Base-by-base conservation (phyloP, 2,888 invertebrate genomes). In the Melieria omissa region DNA sequence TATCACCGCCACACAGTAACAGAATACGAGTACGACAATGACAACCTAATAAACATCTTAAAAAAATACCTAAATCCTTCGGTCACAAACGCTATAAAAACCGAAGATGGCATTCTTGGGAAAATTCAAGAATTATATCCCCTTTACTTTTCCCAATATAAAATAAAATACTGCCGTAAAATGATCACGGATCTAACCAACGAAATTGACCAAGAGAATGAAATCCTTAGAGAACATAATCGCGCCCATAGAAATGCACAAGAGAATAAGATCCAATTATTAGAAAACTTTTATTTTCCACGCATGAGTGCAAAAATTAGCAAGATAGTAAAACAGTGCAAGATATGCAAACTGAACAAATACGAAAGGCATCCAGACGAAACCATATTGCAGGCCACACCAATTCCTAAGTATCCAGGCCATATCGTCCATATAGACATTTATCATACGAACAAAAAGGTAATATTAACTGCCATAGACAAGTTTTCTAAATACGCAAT, bases 61-160 rank as follows among this genome's bases (percentile, higher is more conserved):
- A 64, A 58, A 42, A 73, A 65, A 70, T 70, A 65, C 29, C 61
- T 70, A 10, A 70, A 67, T 44, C 55, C 66, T 42, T 73, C 63
- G 12, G 65, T 73, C 12, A 66, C 70, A 7, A 70, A 73, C 58
- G 57, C 58, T 16, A 67, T 65, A 44, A 73, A 65, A 47, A 68
- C 71, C 5, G 49, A 67, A 44, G 55, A 68, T 41, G 47, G 61
- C 5, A 71, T 71, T 41, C 16, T 73, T 12, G 68, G 65, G 55
- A 70, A 68, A 68, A 46, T 71, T n/a, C 73, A 67, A 41, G 72
- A 72, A 49, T 44, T 68, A 42, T 72, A 65, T 63, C 49, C 9
- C 29, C 7, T 45, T 42, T 41, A 71, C 46, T 71, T 71, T 71
- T 66, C 57, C n/a, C 58, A 60, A 61, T 29, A n/a, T 46, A 62